Base-by-base conservation (phyloP, 2,113 vertebrate species). In the Chionis minor region DNA sequence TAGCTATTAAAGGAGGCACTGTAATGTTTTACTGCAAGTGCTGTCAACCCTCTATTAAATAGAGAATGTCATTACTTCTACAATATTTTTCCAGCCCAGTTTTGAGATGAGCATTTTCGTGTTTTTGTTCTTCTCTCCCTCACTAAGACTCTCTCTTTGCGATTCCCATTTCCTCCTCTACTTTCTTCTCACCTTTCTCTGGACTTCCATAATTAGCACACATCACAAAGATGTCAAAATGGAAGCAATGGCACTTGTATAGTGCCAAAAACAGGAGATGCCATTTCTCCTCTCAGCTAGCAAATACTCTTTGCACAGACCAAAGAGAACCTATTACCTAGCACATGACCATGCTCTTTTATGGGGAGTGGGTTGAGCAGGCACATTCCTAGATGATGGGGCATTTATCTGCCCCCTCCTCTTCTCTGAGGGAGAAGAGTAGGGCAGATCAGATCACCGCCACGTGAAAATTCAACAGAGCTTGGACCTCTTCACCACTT, bases 301-400 rank as follows among this genome's bases (percentile, higher is more conserved):
- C 52, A 93, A 82, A 72, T 19, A 67, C 6, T 45, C 82, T 24
- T 71, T 56, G 52, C 65, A 65, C 40, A 73, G 33, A 40, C 16
- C 17, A 15, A 72, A 80, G 40, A 71, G 6, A 90, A 72, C 20
- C 30, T 80, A 38, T 38, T 58, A 11, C 4, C 21, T 70, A 54
- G 23, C 44, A 80, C 4, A 77, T 3, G 6, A 20, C 4, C 20
- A 33, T n/a, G 17, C 16, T 80, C 10, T 90, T 72, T 33, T 35
- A 52, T 0, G 4, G 24, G 24, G 24, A 73, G 5, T 30, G 2
- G 0, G 15, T 9, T 79, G 5, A 88, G n/a, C 16, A n/a, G 11
- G 16, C 20, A 35, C 42, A 8, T 63, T 49, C 15, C 38, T 47
- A 61, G 47, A 59, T 40, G 6, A 86, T 8, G 14, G 14, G 51